Percentiles rank a stretch among this genome's conserved stretches.
These are phyloP conservation scores for Bombus cullumanus DNA, from an alignment of 1,140 invertebrate genomes.

Conservation along the genomic window DNA sequence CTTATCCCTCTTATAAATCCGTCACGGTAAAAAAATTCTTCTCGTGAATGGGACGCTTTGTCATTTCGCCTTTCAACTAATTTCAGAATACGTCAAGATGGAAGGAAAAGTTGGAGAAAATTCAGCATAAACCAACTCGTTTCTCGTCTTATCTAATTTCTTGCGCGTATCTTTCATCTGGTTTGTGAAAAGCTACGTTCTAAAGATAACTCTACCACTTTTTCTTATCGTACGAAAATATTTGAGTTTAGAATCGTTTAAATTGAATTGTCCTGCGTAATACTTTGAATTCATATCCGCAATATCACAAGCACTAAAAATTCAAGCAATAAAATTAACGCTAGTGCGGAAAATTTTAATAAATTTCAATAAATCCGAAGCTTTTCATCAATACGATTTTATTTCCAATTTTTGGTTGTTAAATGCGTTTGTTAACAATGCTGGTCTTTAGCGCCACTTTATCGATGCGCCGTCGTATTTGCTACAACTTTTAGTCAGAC, in stretches of 20 bases:
- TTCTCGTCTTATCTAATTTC: background rate
- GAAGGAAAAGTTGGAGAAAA: background rate
- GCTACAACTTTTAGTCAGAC: slow-evolving; percentile 7
- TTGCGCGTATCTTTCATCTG: background rate
- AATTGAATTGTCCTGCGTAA: too few species aligned
- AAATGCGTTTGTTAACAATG: background rate
- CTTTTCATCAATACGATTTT: background rate
- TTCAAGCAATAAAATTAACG: too few species aligned
- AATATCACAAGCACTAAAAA: too few species aligned
- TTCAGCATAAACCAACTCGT: background rate
- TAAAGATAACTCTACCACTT: background rate
- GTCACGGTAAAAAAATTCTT: background rate
- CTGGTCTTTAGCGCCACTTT: background rate
- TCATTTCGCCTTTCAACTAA: background rate
- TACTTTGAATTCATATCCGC: too few species aligned
- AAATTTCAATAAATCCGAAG: background rate
- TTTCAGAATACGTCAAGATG: background rate
- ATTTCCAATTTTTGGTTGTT: background rate
- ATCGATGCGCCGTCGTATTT: background rate
- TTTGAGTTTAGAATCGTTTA: too few species aligned
- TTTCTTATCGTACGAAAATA: too few species aligned
- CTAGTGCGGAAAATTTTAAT: background rate
- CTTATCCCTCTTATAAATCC: background rate
- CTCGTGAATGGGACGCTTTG: background rate
- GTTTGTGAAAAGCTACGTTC: too few species aligned